These are phyloP conservation scores for Megaceryle alcyon DNA, from an alignment of 2,797 vertebrate genomes.

Conservation along the genomic window DNA sequence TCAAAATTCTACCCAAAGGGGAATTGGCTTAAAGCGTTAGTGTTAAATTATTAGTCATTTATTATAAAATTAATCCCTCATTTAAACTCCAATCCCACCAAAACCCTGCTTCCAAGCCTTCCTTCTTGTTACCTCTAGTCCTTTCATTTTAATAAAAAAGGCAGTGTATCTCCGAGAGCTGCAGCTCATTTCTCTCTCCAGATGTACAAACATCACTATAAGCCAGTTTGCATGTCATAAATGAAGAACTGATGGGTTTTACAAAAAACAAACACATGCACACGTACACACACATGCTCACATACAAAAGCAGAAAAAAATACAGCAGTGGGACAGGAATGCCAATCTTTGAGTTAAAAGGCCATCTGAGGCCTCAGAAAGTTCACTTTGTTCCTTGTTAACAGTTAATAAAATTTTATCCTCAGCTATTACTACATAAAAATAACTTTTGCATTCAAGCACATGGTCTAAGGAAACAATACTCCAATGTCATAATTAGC, in stretches of 20 bases:
- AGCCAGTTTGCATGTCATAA: slow-evolving; percentile 65
- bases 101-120: slow-evolving; percentile 20
- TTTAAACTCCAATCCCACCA: slow-evolving; percentile 19
- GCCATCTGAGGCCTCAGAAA: slow-evolving; percentile 31
- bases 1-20: neutral
- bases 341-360: slow-evolving; percentile 48
- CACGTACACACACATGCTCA: slow-evolving; percentile 2
- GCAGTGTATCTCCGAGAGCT: neutral
- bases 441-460: slow-evolving; percentile 32
- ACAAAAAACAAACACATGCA: slow-evolving; percentile 58
- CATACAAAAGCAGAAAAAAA: slow-evolving; percentile 7
- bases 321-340: slow-evolving; percentile 29
- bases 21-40: neutral
- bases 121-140: neutral
- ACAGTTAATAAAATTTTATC: slow-evolving; percentile 67
- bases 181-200: slow-evolving; percentile 43
- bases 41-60: slow-evolving; percentile 34
- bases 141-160: slow-evolving; percentile 66
- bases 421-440: slow-evolving; percentile 34
- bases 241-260: slow-evolving; percentile 56
- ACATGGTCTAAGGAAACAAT: slow-evolving; percentile 37
- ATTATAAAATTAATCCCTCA: slow-evolving; percentile 43
- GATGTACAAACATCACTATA: slow-evolving; percentile 67
- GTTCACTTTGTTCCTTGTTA: slow-evolving; percentile 56
- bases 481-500: slow-evolving; percentile 14